Percentiles rank a stretch among this genome's conserved stretches.
Evolutionary conservation across 2,888 invertebrate genomes (phyloP).

Genomic region (Oxyteleia sp.): DNA sequence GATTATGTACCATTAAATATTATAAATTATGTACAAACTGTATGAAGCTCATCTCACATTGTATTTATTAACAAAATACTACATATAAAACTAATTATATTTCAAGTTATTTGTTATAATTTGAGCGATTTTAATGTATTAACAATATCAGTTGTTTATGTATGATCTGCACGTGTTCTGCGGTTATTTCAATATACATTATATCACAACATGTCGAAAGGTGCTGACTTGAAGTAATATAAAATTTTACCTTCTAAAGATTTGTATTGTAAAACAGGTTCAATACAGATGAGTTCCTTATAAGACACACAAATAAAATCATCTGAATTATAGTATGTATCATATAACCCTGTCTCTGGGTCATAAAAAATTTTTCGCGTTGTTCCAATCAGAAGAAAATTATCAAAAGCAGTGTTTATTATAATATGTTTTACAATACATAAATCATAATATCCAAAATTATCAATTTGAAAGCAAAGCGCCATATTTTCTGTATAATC

Average conservation of each 20-base stretch:
- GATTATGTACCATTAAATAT: no score
- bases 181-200: no score
- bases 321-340: conserved; percentile 3
- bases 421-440: conserved; percentile 20
- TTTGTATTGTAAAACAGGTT: conserved; percentile 28
- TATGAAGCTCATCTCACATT: no score
- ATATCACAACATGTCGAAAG: conserved; percentile 2
- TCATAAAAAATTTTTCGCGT: conserved; percentile 9
- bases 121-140: no score
- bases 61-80: no score
- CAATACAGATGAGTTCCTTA: conserved; percentile 6
- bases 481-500: conserved; percentile 2
- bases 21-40: no score
- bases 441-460: conserved; percentile 20
- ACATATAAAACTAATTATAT: no score
- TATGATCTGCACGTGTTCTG: neutral
- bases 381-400: conserved; percentile 16
- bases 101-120: no score
- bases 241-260: neutral
- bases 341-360: conserved; percentile 18
- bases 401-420: conserved; percentile 9
- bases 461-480: conserved; percentile 18
- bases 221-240: conserved; percentile 24
- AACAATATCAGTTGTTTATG: no score
- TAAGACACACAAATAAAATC: conserved; percentile 17